Evolutionary conservation across 1,140 invertebrate species (phyloP), one percentile per base, ranked within the genome.

Genomic region (Cydia splendana): DNA sequence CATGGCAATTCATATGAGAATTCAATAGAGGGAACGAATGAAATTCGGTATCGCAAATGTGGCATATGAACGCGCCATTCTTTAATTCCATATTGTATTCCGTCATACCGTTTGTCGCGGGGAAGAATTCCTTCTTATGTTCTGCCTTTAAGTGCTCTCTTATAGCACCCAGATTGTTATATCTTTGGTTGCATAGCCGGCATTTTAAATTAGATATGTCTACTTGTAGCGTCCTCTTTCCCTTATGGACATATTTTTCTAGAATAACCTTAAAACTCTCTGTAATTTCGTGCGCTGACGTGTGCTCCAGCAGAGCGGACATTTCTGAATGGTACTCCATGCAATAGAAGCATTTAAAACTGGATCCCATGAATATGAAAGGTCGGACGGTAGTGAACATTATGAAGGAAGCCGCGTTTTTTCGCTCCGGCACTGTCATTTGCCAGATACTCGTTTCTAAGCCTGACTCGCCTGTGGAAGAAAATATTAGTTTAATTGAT

Each of bases 311-410:
- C 20, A 91, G 51, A 18, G 45, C 6, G 4, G 65, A 7, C 4
- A 81, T 1, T 9, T 91, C 87, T 1, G 84, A 82, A 42, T 82
- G 80, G 42, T 85, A 85, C 76, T 89, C 75, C 4, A 57, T 42
- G 73, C 89, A 91, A 71, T 79, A 90, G 75, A 89, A 89, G 77
- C 89, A 90, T 80, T 84, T 88, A 57, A 86, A 89, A 75, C 78
- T 84, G 5, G 79, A 85, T 0, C 86, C 85, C 81, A 84, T 85
- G 67, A 84, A 90, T 24, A 83, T 81, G 67, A 90, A 89, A 4
- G 88, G 87, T 57, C 80, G 77, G 9, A 82, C 85, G n/a, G 83
- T 85, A 1, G 85, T 86, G 30, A 78, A 75, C 51, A 79, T 76
- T 71, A 87, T 80, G 75, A 91, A 82, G 0, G 78, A 77, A 0